These are phyloP conservation scores for Drosophila tanythrix DNA, from an alignment of 2,888 invertebrate genomes.

Conservation along the genomic window DNA sequence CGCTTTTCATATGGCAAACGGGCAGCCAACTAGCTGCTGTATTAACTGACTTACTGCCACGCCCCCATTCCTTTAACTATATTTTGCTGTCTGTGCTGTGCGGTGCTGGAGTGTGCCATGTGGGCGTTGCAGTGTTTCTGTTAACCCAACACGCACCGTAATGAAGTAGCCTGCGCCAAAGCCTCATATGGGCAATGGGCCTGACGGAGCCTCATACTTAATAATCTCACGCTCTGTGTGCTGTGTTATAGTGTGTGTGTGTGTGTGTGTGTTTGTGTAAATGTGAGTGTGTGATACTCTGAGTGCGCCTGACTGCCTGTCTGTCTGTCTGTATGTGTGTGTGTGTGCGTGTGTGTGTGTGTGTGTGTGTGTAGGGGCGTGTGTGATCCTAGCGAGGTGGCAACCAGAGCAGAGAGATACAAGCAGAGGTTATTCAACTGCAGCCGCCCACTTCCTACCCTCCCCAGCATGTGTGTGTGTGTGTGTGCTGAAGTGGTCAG, in stretches of 20 bases:
- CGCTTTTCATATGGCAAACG: constrained; percentile 52
- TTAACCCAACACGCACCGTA: constrained; percentile 75
- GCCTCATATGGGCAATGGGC: constrained; percentile 65
- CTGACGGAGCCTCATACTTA: constrained; percentile 76
- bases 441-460: constrained; percentile 29
- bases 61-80: constrained; percentile 51
- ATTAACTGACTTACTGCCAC: constrained; percentile 75
- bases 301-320: constrained; percentile 23
- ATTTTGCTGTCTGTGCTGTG: constrained; percentile 3
- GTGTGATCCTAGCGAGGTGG: constrained; percentile 58
- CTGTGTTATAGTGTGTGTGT: constrained; percentile 3
- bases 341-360: constrained; percentile 18
- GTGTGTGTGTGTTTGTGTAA: constrained; percentile 7
- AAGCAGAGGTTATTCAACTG: constrained; percentile 75
- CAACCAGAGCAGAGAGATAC: constrained; percentile 29
- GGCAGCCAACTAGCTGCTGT: constrained; percentile 74
- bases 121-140: constrained; percentile 33
- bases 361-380: constrained; percentile 4
- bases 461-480: constrained; percentile 8
- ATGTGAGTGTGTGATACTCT: constrained; percentile 26
- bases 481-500: background rate
- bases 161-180: constrained; percentile 73
- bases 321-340: background rate
- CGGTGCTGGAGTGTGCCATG: constrained; percentile 17
- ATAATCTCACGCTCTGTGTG: constrained; percentile 59